phyloP scores from a whole-genome alignment of 2,797 vertebrate genomes.

The Hybognathus amarus region DNA sequence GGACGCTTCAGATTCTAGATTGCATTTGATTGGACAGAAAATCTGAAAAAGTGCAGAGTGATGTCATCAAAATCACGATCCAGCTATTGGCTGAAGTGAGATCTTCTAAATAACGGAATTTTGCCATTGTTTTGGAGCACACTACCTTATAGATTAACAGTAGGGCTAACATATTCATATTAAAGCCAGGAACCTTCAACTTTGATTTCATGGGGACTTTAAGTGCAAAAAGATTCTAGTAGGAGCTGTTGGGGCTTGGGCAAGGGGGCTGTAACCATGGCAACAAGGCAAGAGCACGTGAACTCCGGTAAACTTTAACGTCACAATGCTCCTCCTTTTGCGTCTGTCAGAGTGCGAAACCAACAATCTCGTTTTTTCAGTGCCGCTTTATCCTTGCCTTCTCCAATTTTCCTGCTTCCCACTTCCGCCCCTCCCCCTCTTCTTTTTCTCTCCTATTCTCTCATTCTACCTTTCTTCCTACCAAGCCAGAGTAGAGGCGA shows the following conservation, averaged over 20 bases:
- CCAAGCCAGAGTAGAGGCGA: constrained; percentile 41
- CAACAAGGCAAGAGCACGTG: constrained; percentile 43
- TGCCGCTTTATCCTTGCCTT: constrained; percentile 4
- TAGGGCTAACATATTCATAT: too few species aligned
- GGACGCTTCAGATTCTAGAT: too few species aligned
- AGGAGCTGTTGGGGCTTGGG: constrained; percentile 27
- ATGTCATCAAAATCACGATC: too few species aligned
- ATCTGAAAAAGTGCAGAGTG: too few species aligned
- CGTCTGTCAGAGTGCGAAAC: constrained; percentile 11
- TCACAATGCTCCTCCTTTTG: constrained; percentile 38
- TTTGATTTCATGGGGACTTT: neutral
- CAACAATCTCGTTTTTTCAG: constrained; percentile 14
- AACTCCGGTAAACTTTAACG: constrained; percentile 32
- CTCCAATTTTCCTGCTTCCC: neutral
- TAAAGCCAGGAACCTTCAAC: too few species aligned
- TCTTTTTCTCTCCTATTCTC: neutral
- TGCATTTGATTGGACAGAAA: too few species aligned
- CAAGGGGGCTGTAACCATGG: constrained; percentile 54
- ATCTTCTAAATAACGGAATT: too few species aligned
- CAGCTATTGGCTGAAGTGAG: too few species aligned
- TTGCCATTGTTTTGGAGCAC: too few species aligned
- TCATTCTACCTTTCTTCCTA: constrained; percentile 31
- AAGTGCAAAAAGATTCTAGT: constrained; percentile 8
- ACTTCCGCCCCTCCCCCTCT: neutral
- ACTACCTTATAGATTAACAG: too few species aligned